Conservation (phyloP, 2,113 vertebrate species). For the Labrus mixtus region DNA sequence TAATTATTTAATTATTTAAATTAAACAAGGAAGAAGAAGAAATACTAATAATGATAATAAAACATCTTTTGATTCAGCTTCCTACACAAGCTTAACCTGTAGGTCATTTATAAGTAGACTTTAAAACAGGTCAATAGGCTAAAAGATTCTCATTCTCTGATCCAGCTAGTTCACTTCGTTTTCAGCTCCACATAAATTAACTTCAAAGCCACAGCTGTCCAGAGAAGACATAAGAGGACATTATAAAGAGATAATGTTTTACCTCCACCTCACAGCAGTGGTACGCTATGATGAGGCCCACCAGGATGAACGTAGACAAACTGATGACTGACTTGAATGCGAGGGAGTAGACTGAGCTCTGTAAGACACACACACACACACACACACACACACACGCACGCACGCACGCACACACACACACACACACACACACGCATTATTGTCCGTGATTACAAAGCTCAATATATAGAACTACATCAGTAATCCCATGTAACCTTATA, state of each 20-base stretch:
- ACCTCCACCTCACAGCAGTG: constrained; percentile 97
- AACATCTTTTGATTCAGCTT: not conserved
- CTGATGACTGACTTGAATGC: constrained; percentile 96
- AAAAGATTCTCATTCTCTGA: not conserved
- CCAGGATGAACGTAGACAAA: constrained; percentile 91
- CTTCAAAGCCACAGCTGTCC: not conserved
- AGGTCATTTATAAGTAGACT: not conserved
- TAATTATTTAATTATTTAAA: no score
- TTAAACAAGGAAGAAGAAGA: not conserved
- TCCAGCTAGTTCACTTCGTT: not conserved
- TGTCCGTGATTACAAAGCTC: constrained; percentile 22
- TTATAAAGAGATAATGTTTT: constrained; percentile 14
- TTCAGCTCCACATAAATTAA: not conserved
- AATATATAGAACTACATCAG: constrained; percentile 28
- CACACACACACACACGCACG: no score
- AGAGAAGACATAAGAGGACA: not conserved
- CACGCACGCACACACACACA: no score
- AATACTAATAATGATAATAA: not conserved
- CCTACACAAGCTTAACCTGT: not conserved
- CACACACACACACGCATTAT: constrained; percentile 12
- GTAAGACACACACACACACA: constrained; percentile 41
- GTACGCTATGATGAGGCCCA: constrained; percentile 93
- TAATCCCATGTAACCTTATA: constrained; percentile 25
- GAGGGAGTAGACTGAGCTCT: constrained; percentile 94
- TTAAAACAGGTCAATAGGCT: not conserved